Evolutionary conservation across 2,888 invertebrate genomes (phyloP).

Genomic region (Eudemis profundana): DNA sequence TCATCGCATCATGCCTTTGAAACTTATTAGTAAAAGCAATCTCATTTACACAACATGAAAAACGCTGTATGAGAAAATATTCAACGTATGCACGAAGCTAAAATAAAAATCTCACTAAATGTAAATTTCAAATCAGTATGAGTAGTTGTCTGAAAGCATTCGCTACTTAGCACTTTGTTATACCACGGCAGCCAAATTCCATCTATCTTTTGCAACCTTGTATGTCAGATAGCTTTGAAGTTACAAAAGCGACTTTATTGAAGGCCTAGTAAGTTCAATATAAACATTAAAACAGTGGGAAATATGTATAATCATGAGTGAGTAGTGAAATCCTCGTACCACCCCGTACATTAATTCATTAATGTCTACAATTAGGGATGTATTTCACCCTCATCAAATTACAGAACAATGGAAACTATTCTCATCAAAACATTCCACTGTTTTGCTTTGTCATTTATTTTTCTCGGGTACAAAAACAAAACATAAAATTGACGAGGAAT

Average conservation of each 20-base stretch:
- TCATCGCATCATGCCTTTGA: no score
- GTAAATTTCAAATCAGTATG: conserved; percentile 36
- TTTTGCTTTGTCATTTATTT: conserved; percentile 45
- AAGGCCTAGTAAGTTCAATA: background rate
- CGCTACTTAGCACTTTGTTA: conserved; percentile 42
- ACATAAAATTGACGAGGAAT: background rate
- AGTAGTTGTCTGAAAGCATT: conserved; percentile 31
- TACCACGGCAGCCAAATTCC: conserved; percentile 51
- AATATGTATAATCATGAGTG: background rate
- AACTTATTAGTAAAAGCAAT: background rate
- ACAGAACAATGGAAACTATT: conserved; percentile 61
- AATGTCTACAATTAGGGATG: conserved; percentile 61
- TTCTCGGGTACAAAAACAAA: background rate
- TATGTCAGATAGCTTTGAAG: background rate
- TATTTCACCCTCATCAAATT: conserved; percentile 68
- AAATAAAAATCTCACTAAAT: conserved; percentile 29
- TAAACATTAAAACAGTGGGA: background rate
- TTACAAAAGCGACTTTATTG: background rate
- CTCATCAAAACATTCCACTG: conserved; percentile 65
- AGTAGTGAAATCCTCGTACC: conserved; percentile 47
- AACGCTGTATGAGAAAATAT: conserved; percentile 8
- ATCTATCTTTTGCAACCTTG: background rate
- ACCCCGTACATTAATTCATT: conserved; percentile 67
- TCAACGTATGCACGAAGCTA: background rate
- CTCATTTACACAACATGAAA: background rate